A percentile compares a stretch with the other conserved stretches of the same genome.
phyloP scores from a whole-genome alignment of 2,113 vertebrate genomes.

The Azemiops feae region DNA sequence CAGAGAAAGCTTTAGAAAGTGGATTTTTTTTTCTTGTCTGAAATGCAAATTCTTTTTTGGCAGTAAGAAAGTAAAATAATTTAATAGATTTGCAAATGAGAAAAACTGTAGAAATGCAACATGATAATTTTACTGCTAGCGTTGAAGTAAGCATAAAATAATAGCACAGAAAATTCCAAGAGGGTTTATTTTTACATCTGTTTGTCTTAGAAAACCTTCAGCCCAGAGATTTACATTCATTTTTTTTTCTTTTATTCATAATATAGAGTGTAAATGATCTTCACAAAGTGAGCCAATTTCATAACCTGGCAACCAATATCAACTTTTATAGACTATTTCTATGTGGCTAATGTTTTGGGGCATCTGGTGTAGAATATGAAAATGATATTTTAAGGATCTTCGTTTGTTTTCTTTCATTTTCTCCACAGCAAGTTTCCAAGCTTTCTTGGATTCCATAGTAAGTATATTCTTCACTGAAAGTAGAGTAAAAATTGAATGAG shows the following conservation, averaged over 20 bases:
- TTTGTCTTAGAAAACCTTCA: not conserved
- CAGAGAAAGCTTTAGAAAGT: not conserved
- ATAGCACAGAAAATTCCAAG: not conserved
- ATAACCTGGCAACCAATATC: accelerated
- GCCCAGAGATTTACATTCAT: accelerated
- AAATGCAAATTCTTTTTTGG: not conserved
- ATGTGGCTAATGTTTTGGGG: slow-evolving; percentile 13
- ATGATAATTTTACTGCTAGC: not conserved
- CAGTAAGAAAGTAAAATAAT: not conserved
- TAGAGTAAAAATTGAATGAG: not conserved
- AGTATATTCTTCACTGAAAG: not conserved
- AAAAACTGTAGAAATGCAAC: slow-evolving; percentile 19
- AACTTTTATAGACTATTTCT: not conserved
- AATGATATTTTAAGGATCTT: not conserved
- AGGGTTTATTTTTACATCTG: not conserved
- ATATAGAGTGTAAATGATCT: not conserved
- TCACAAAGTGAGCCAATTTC: accelerated
- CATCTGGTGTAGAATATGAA: slow-evolving; percentile 31
- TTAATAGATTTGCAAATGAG: slow-evolving; percentile 26
- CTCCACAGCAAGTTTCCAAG: not conserved
- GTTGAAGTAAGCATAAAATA: not conserved
- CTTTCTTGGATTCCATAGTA: not conserved
- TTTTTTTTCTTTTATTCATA: not conserved
- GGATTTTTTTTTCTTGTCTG: not conserved
- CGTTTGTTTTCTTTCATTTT: not conserved